Percentiles rank a stretch among this genome's conserved stretches.
phyloP scores from a whole-genome alignment of 2,888 invertebrate genomes.

The Apoderus coryli region DNA sequence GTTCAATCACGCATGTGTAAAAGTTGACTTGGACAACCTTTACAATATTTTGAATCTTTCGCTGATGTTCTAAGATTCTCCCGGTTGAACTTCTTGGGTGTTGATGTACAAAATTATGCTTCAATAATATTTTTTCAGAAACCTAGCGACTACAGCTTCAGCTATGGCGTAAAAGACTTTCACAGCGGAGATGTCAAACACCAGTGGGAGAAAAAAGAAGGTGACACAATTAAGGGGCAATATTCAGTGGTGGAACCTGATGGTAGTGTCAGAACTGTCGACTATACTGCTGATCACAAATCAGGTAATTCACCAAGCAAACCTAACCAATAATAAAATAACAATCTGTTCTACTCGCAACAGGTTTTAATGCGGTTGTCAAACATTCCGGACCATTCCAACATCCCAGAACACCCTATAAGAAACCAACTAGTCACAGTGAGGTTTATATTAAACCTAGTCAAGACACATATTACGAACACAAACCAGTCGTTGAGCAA shows the following conservation, averaged over 20 bases:
- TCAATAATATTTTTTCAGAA: constrained; percentile 30
- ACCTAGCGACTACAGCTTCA: constrained; percentile 43
- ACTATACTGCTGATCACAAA: constrained; percentile 43
- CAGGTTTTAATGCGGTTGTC: constrained; percentile 42
- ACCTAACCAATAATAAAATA: too few species aligned
- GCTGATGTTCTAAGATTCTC: too few species aligned
- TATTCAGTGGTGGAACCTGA: constrained; percentile 56
- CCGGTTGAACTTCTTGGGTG: too few species aligned
- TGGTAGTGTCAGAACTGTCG: constrained; percentile 44
- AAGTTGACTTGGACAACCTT: too few species aligned
- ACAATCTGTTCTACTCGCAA: too few species aligned
- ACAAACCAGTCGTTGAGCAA: constrained; percentile 6
- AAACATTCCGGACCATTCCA: constrained; percentile 37
- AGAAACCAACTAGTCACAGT: constrained; percentile 20
- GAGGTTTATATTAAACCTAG: constrained; percentile 14
- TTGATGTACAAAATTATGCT: too few species aligned
- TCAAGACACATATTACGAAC: background rate
- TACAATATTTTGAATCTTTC: too few species aligned
- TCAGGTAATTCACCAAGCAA: too few species aligned
- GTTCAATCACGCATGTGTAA: too few species aligned
- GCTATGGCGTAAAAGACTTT: constrained; percentile 45
- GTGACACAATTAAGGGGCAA: constrained; percentile 45
- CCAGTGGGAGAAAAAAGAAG: constrained; percentile 47
- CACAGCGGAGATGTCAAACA: constrained; percentile 45
- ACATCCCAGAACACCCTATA: constrained; percentile 23